Conservation (phyloP, 2,888 invertebrate genomes). For the Lagria hirta region DNA sequence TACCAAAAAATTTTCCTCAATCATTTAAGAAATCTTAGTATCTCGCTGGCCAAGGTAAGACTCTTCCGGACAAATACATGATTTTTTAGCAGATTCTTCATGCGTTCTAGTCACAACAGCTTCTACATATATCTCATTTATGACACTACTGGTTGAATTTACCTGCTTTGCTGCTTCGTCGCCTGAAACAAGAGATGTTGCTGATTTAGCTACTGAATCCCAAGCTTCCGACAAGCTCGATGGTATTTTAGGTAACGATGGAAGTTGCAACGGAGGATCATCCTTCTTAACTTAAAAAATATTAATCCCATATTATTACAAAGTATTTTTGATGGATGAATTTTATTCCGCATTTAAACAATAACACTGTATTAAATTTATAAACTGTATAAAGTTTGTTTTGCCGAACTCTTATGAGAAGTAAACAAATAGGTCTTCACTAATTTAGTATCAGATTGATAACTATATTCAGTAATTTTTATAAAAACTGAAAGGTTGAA, state of each 20-base stretch:
- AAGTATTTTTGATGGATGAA: slow-evolving; percentile 11
- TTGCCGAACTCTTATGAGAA: no score
- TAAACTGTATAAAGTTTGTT: no score
- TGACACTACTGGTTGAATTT: background rate
- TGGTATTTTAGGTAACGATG: slow-evolving; percentile 62
- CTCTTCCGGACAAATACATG: slow-evolving; percentile 44
- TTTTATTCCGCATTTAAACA: no score
- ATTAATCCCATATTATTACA: slow-evolving; percentile 1
- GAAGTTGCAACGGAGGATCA: slow-evolving; percentile 65
- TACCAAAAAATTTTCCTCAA: no score
- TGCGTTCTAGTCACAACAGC: slow-evolving; percentile 25
- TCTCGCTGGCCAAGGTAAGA: slow-evolving; percentile 38
- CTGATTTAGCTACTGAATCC: slow-evolving; percentile 42
- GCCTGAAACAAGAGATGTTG: slow-evolving; percentile 46
- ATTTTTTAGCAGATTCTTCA: slow-evolving; percentile 28
- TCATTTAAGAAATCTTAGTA: slow-evolving; percentile 3
- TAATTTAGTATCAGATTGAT: no score
- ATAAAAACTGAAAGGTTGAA: no score
- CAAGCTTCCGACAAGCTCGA: slow-evolving; percentile 60
- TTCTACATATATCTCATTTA: slow-evolving; percentile 28
- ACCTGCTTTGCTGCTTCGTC: slow-evolving; percentile 7
- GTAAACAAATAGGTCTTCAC: no score
- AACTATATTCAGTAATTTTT: no score
- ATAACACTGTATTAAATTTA: no score
- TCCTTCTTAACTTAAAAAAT: slow-evolving; percentile 66